Conservation (phyloP, 2,888 invertebrate species). For the Perizoma affinitatum region DNA sequence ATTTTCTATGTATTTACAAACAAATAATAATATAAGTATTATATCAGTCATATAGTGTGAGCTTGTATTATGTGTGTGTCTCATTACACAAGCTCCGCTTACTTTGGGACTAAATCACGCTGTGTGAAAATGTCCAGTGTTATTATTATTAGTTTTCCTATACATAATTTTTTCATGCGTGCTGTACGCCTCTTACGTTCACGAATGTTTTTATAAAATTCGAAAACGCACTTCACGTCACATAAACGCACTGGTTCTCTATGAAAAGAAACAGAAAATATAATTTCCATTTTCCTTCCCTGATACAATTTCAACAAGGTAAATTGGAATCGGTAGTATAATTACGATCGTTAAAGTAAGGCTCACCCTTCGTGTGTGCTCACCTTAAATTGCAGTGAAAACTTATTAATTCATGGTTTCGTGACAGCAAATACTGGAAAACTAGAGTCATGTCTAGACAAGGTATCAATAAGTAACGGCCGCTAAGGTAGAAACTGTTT, state of each 20-base stretch:
- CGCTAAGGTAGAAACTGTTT: constrained; percentile 41
- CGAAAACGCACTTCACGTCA: background rate
- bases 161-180: too few relatives aligned
- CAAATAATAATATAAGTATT: too few relatives aligned
- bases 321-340: constrained; percentile 33
- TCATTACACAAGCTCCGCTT: too few relatives aligned
- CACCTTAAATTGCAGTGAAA: constrained; percentile 54
- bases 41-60: background rate
- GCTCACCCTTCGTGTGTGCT: constrained; percentile 38
- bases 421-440: constrained; percentile 71
- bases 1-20: too few relatives aligned
- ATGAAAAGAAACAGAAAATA: constrained; percentile 6
- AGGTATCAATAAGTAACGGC: constrained; percentile 72
- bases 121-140: too few relatives aligned
- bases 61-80: too few relatives aligned
- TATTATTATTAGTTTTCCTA: too few relatives aligned
- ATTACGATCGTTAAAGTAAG: constrained; percentile 47
- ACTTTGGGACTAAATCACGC: too few relatives aligned
- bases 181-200: too few relatives aligned
- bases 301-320: constrained; percentile 23
- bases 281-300: constrained; percentile 4
- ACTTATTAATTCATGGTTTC: constrained; percentile 64
- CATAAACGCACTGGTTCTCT: background rate
- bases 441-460: constrained; percentile 69
- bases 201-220: too few relatives aligned